A percentile compares a stretch with the other conserved stretches of the same genome.
These are phyloP conservation scores for Lasius fuliginosus DNA, from an alignment of 2,888 invertebrate genomes.

Conservation along the genomic window DNA sequence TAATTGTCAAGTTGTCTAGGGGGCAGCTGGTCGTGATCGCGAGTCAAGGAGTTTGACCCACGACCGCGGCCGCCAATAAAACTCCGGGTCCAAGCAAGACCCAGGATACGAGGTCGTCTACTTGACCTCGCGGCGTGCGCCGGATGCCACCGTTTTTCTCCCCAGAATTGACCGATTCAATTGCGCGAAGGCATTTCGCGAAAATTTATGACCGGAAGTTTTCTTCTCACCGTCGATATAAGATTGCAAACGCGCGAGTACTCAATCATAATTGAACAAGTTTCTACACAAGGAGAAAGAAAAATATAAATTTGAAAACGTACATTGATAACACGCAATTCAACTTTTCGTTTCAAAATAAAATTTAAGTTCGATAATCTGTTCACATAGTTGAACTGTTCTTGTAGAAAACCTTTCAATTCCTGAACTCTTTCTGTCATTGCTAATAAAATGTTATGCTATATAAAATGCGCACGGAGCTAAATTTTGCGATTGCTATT, in stretches of 20 bases:
- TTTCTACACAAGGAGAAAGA: background rate
- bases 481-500: too few species aligned
- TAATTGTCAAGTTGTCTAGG: slow-evolving; percentile 77
- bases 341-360: background rate
- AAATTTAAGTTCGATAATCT: background rate
- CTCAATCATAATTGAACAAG: background rate
- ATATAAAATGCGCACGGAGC: too few species aligned
- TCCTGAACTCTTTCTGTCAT: background rate
- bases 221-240: background rate
- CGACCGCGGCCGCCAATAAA: slow-evolving; percentile 80
- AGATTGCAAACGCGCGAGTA: background rate
- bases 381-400: background rate
- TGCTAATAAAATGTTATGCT: too few species aligned
- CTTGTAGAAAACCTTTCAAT: background rate
- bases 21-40: slow-evolving; percentile 84
- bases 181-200: slow-evolving; percentile 72
- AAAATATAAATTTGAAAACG: background rate
- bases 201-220: slow-evolving; percentile 65
- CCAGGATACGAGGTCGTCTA: slow-evolving; percentile 85
- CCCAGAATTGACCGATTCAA: slow-evolving; percentile 80
- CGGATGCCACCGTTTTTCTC: slow-evolving; percentile 85
- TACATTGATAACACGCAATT: background rate
- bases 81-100: slow-evolving; percentile 80
- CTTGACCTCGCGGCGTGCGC: slow-evolving; percentile 85
- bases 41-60: slow-evolving; percentile 84